Conservation (phyloP, 2,113 vertebrate species). For the Phoenicopterus ruber region DNA sequence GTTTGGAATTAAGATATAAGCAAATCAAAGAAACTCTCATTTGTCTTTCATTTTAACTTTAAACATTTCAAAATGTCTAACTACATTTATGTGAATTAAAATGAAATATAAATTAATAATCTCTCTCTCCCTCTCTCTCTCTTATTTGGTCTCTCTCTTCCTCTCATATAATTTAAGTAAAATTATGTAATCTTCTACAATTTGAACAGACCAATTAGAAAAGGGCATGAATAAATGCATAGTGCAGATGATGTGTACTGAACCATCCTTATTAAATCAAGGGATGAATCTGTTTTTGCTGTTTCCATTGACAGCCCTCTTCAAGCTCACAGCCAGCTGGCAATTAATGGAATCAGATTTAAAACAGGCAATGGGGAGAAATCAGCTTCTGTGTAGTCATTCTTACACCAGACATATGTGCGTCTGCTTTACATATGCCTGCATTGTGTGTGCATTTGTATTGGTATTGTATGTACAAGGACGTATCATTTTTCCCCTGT, state of each 20-base stretch:
- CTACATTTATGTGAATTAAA: not conserved
- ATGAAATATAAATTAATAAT: not conserved
- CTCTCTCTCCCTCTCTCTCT: not conserved
- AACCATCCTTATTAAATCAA: conserved; percentile 42
- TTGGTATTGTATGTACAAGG: not conserved
- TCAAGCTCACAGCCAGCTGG: conserved; percentile 43
- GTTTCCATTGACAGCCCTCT: conserved; percentile 29
- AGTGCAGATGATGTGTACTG: not conserved
- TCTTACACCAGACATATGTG: conserved; percentile 15
- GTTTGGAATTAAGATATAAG: not conserved
- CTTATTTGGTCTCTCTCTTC: not conserved
- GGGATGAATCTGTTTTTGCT: conserved; percentile 8
- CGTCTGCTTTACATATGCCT: not conserved
- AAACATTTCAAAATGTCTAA: not conserved
- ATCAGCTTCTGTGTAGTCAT: conserved; percentile 21
- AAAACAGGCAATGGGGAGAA: conserved; percentile 15
- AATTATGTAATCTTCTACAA: not conserved
- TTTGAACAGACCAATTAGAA: conserved; percentile 21
- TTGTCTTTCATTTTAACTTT: not conserved
- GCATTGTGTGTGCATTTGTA: not conserved
- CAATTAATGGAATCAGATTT: conserved; percentile 54
- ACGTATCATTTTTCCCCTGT: not conserved
- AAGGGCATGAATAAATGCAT: conserved; percentile 26
- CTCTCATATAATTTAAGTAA: not conserved
- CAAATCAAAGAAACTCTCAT: not conserved